phyloP scores from a whole-genome alignment of 2,797 vertebrate genomes.

The Holocentrus rufus region DNA sequence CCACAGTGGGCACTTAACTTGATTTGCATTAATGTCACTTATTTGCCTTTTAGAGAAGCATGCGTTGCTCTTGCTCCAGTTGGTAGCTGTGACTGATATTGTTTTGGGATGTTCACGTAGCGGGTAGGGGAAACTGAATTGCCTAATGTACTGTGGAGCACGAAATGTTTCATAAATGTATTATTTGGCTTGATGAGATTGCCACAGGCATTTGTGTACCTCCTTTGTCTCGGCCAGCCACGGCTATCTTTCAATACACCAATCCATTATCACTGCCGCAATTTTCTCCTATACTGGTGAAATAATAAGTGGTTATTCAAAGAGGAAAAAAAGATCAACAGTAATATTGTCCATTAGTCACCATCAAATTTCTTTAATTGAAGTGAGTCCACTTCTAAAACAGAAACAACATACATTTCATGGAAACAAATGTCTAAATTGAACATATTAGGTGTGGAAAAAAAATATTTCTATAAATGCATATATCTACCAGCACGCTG shows the following conservation, averaged over 20 bases:
- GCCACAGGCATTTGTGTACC: conserved; percentile 55
- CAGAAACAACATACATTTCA: conserved; percentile 5
- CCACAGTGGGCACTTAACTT: conserved; percentile 65
- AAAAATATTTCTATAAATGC: conserved; percentile 25
- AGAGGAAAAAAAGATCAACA: conserved; percentile 19
- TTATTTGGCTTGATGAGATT: conserved; percentile 72
- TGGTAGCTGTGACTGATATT: conserved; percentile 69
- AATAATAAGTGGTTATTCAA: conserved; percentile 51
- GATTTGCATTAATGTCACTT: conserved; percentile 73
- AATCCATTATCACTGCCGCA: conserved; percentile 57
- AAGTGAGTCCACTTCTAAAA: conserved; percentile 29
- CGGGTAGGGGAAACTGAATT: conserved; percentile 60
- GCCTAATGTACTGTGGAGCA: conserved; percentile 76
- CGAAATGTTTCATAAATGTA: conserved; percentile 72
- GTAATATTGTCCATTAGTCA: conserved; percentile 42
- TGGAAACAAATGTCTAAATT: conserved; percentile 31
- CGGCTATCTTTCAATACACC: conserved; percentile 50
- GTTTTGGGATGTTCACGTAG: conserved; percentile 64
- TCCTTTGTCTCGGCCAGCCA: conserved; percentile 45
- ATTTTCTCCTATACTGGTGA: conserved; percentile 42
- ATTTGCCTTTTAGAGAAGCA: conserved; percentile 47
- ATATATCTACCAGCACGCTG: conserved; percentile 43
- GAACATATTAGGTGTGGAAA: background rate
- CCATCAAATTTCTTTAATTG: conserved; percentile 25
- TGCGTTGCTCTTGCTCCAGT: conserved; percentile 63